Percentiles rank a stretch among this genome's conserved stretches.
phyloP scores from a whole-genome alignment of 2,888 invertebrate genomes.

The Epinotia nisella region DNA sequence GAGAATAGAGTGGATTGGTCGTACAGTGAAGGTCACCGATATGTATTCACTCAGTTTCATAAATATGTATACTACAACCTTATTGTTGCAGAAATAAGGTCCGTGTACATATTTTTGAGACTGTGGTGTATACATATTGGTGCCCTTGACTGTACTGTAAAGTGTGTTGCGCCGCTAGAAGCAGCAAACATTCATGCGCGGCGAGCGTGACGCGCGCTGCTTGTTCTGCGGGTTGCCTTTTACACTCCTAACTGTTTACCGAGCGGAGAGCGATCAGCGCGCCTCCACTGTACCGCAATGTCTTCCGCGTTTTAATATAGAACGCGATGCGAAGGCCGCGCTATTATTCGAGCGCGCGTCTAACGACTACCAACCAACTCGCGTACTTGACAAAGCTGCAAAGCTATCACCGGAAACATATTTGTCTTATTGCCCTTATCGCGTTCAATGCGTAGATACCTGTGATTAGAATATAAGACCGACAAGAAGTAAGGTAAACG shows the following conservation, averaged over 20 bases:
- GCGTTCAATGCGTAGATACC: not conserved
- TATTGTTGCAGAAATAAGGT: no score
- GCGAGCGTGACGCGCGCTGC: constrained; percentile 53
- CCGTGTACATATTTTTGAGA: no score
- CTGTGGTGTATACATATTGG: no score
- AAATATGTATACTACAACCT: no score
- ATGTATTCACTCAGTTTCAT: no score
- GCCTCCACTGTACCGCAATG: constrained; percentile 69
- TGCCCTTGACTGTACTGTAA: no score
- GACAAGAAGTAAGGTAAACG: no score
- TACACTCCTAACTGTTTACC: constrained; percentile 73
- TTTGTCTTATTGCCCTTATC: not conserved
- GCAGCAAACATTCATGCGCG: constrained; percentile 51
- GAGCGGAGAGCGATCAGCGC: constrained; percentile 68
- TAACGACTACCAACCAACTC: constrained; percentile 12
- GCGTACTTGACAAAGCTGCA: constrained; percentile 27
- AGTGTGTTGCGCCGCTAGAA: not conserved
- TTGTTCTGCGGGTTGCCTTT: constrained; percentile 63
- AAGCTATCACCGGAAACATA: constrained; percentile 3
- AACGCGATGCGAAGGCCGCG: constrained; percentile 77
- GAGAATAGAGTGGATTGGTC: not conserved
- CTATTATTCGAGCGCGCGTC: constrained; percentile 68
- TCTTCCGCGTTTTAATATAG: constrained; percentile 83
- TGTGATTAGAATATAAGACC: not conserved
- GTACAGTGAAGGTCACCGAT: no score